Conservation (phyloP, 2,888 invertebrate genomes). For the Lasius platythorax region DNA sequence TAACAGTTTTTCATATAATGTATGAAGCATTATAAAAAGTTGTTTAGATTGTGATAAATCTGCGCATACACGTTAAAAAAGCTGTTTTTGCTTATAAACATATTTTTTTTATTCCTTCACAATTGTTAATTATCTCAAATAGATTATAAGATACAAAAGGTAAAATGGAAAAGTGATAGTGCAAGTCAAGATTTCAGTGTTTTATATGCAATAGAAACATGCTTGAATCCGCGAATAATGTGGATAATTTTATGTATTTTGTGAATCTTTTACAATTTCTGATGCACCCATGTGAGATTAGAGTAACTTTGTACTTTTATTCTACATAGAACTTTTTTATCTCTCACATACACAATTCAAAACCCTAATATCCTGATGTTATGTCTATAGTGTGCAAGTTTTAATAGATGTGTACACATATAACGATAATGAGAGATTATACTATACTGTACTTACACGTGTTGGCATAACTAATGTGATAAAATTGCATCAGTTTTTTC, state of each 20-base stretch:
- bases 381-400: background rate
- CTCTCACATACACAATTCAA: background rate
- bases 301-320: background rate
- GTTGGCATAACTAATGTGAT: background rate
- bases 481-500: background rate
- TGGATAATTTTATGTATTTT: background rate
- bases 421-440: background rate
- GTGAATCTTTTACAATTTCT: background rate
- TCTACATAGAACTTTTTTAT: background rate
- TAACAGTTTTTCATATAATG: conserved; percentile 43
- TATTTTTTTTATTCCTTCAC: conserved; percentile 57
- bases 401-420: background rate
- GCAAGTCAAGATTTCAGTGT: conserved; percentile 69
- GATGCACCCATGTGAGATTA: background rate
- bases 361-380: background rate
- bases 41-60: conserved; percentile 15
- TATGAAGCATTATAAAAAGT: background rate
- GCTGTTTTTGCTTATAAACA: conserved; percentile 5
- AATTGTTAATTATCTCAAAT: conserved; percentile 49
- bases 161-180: conserved; percentile 54
- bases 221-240: background rate
- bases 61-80: background rate
- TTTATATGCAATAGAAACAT: background rate
- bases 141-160: conserved; percentile 45
- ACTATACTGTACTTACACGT: background rate